Conservation (phyloP, 92 coral and sea anemone genomes). For the Actinostola sp. region DNA sequence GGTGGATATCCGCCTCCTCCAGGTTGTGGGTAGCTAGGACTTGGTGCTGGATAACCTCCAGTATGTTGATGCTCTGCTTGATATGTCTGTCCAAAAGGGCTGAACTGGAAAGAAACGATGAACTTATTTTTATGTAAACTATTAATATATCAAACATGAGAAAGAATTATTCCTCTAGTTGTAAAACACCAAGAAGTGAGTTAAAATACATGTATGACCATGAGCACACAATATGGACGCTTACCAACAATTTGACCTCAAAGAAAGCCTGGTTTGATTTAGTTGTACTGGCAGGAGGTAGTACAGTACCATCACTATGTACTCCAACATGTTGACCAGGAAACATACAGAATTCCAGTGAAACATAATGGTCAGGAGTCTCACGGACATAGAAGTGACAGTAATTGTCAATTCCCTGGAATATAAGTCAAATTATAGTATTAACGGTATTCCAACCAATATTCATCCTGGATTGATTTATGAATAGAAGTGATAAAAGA, state of each 20-base stretch:
- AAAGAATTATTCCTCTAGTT: not conserved
- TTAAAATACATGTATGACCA: too few species aligned
- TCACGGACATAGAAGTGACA: conserved; percentile 60
- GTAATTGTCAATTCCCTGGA: conserved; percentile 48
- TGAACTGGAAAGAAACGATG: conserved; percentile 38
- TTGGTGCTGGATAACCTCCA: conserved; percentile 15
- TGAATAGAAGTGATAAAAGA: not conserved
- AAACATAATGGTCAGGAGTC: conserved; percentile 62
- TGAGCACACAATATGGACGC: not conserved
- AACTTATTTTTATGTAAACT: too few species aligned
- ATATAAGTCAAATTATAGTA: not conserved
- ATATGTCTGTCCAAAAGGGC: conserved; percentile 64
- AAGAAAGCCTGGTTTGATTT: conserved; percentile 49
- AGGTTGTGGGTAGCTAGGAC: conserved; percentile 14
- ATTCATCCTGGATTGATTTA: not conserved
- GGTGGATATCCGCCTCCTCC: not conserved
- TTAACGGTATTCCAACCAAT: too few species aligned
- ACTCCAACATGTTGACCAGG: conserved; percentile 63
- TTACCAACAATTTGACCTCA: conserved; percentile 59
- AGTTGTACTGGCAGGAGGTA: conserved; percentile 29
- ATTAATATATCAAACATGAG: too few species aligned
- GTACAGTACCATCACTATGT: conserved; percentile 24
- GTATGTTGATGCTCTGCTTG: conserved; percentile 46
- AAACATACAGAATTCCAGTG: conserved; percentile 59
- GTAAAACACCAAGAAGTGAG: not conserved